These are phyloP conservation scores for Tauraco hartlaubi DNA, from an alignment of 2,797 vertebrate species.

Conservation along the genomic window DNA sequence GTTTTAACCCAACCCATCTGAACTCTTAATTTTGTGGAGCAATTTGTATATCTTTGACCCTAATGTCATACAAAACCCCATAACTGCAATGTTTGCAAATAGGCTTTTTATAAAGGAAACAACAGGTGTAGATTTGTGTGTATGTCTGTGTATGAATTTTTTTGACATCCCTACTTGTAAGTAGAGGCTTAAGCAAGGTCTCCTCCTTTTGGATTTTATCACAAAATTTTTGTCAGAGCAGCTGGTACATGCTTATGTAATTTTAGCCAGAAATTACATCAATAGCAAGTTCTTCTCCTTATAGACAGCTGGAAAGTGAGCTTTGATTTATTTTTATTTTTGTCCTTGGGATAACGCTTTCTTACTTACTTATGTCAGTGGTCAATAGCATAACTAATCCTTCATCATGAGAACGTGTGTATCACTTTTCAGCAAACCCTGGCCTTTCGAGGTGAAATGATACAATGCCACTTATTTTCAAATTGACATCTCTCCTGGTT, in stretches of 20 bases:
- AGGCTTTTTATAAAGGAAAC: background rate
- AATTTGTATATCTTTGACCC: background rate
- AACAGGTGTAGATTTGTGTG: background rate
- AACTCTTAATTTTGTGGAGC: background rate
- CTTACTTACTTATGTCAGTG: slow-evolving; percentile 42
- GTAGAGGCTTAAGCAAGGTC: background rate
- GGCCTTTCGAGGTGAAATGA: slow-evolving; percentile 46
- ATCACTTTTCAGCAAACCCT: slow-evolving; percentile 45
- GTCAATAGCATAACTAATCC: slow-evolving; percentile 57
- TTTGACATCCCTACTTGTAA: background rate
- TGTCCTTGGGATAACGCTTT: background rate
- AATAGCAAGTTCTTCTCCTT: slow-evolving; percentile 11
- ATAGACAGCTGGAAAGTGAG: slow-evolving; percentile 40
- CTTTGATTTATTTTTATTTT: slow-evolving; percentile 62
- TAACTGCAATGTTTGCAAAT: background rate
- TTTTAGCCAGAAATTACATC: slow-evolving; percentile 40
- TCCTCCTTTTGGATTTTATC: background rate
- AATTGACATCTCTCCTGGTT: background rate
- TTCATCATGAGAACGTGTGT: slow-evolving; percentile 21
- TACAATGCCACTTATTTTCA: slow-evolving; percentile 20
- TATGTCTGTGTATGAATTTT: background rate
- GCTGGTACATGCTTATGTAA: background rate
- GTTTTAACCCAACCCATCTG: background rate
- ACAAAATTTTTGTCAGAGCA: background rate
- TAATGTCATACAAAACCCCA: background rate